Base-by-base conservation (phyloP, 2,797 vertebrate species). In the Glyptemys insculpta region DNA sequence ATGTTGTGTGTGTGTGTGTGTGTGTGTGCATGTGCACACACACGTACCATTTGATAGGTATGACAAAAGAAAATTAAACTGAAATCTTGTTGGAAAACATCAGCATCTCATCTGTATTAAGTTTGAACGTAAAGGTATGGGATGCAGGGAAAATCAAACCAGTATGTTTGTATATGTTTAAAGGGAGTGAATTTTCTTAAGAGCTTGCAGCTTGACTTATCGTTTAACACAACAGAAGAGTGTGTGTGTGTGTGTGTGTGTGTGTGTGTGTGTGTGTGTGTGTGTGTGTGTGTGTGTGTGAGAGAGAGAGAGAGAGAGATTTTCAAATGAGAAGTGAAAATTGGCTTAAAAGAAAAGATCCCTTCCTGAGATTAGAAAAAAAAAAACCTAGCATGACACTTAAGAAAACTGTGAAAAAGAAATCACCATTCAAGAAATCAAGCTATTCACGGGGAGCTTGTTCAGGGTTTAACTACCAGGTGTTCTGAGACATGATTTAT, bases 61-160 rank as follows among this genome's bases (percentile, higher is more conserved):
- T 89, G 76, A 56, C 0, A 2, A 3, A 1, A 2, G 4, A 87
- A 72, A 92, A 62, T 83, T 57, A 90, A 83, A 29, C 47, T 6
- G 25, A 54, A 65, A 11, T 23, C 18, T 2, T 16, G 5, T 0
- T 6, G 57, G 92, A 91, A 50, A 86, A 1, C 2, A 83, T 89
- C 2, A 3, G 12, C 83, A 16, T 21, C 0, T 65, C 31, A n/a
- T 18, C 62, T 65, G 62, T 18, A 34, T n/a, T 8, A 18, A 41
- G 37, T 94, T 87, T 82, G 29, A 81, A 47, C 5, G 49, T 44
- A 74, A 88, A 86, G 79, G 3, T 49, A 0, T 27, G 14, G 29
- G 11, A 10, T 83, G 79, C 9, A 79, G 1, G 25, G 4, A 16
- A 56, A 89, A 95, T 76, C 23, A 81, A 87, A 84, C 7, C 52